phyloP scores from a whole-genome alignment of 2,888 invertebrate species.

The Cosmia pyralina region DNA sequence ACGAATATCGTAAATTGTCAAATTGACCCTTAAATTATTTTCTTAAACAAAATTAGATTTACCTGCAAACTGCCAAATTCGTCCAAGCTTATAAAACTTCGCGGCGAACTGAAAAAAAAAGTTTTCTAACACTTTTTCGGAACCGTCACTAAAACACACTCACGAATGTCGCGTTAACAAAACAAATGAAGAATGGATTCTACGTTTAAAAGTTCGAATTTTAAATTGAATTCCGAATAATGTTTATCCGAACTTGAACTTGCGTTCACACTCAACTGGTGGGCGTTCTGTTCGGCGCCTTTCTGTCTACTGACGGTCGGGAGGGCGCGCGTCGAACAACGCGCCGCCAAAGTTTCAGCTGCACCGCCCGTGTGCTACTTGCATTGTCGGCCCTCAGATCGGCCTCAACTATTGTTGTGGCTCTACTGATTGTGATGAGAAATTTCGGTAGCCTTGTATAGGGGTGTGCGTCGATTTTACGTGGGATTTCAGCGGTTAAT shows the following conservation, averaged over 20 bases:
- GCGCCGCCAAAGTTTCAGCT: conserved; percentile 56
- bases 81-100: conserved; percentile 58
- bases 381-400: conserved; percentile 39
- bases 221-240: conserved; percentile 59
- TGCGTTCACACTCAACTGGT: conserved; percentile 75
- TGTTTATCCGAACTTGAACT: conserved; percentile 75
- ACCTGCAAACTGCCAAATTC: conserved; percentile 48
- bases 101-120: conserved; percentile 49
- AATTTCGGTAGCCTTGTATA: conserved; percentile 29
- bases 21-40: conserved; percentile 5
- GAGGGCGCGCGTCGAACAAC: conserved; percentile 63
- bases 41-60: conserved; percentile 44
- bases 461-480: conserved; percentile 26
- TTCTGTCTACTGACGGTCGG: conserved; percentile 75
- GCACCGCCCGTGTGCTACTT: conserved; percentile 55
- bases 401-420: conserved; percentile 38
- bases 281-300: conserved; percentile 77
- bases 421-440: conserved; percentile 41
- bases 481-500: conserved; percentile 19
- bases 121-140: conserved; percentile 34
- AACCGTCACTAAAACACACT: conserved; percentile 53
- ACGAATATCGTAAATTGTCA: background rate
- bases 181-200: conserved; percentile 3
- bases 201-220: conserved; percentile 18
- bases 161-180: conserved; percentile 25